phyloP scores from a whole-genome alignment of 2,888 invertebrate species.

The Epirrita christyi region DNA sequence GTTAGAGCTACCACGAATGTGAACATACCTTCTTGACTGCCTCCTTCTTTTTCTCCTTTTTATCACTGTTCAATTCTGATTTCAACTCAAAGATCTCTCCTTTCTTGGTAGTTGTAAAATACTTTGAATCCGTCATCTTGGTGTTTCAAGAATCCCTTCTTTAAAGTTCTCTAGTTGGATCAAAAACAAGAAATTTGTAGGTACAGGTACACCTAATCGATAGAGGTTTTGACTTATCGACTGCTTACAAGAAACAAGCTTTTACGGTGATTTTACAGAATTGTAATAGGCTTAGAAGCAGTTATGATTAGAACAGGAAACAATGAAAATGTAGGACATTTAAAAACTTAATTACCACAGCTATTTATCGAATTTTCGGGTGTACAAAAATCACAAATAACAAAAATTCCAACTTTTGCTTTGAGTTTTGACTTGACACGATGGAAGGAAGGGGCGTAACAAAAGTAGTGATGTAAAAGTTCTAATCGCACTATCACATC shows the following conservation, averaged over 20 bases:
- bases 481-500: not conserved
- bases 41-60: conserved; percentile 99
- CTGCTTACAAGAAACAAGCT: not conserved
- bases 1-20: not conserved
- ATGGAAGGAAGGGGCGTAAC: conserved; percentile 31
- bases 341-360: not conserved
- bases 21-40: conserved; percentile 97
- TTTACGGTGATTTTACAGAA: conserved; percentile 19
- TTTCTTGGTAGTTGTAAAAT: conserved; percentile 99
- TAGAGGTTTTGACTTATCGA: conserved; percentile 28
- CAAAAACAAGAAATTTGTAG: conserved; percentile 13
- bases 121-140: conserved; percentile 99
- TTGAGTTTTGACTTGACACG: conserved; percentile 32
- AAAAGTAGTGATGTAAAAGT: conserved; percentile 38
- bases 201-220: conserved; percentile 38
- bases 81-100: conserved; percentile 99
- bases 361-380: not conserved
- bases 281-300: not conserved
- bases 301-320: not conserved
- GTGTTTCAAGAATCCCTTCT: conserved; percentile 13
- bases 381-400: not conserved
- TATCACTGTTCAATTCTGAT: conserved; percentile 99
- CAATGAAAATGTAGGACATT: not conserved
- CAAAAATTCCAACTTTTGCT: conserved; percentile 17
- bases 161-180: no score